Evolutionary conservation across 2,113 vertebrate species (phyloP).

Genomic region (Calonectris borealis): DNA sequence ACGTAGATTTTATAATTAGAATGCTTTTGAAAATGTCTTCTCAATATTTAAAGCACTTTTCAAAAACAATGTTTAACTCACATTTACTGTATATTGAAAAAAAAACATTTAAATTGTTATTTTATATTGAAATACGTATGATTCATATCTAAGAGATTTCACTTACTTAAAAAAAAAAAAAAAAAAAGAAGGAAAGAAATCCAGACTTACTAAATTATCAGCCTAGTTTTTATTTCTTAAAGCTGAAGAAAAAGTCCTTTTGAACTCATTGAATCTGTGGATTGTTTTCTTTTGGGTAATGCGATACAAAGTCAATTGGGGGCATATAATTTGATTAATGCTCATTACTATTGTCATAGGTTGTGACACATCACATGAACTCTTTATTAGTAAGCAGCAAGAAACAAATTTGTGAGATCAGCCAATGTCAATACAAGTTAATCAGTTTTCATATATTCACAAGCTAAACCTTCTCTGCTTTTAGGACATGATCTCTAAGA

Average conservation of each 20-base stretch:
- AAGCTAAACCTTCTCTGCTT: not conserved
- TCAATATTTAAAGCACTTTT: not conserved
- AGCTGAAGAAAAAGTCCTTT: not conserved
- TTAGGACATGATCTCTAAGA: not conserved
- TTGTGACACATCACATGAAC: conserved; percentile 26
- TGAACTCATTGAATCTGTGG: not conserved
- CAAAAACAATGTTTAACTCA: not conserved
- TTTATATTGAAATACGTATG: not conserved
- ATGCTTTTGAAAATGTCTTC: not conserved
- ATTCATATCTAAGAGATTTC: not conserved
- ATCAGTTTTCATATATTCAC: conserved; percentile 14
- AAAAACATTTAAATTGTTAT: not conserved
- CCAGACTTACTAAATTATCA: not conserved
- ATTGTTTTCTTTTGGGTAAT: not conserved
- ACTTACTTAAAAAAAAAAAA: not conserved
- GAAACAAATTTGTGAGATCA: not conserved
- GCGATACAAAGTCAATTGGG: conserved; percentile 5
- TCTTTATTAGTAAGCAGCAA: conserved; percentile 41
- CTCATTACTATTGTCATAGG: conserved; percentile 18
- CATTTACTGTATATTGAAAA: not conserved
- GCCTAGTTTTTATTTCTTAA: not conserved
- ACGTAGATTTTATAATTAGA: conserved; percentile 33
- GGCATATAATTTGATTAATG: conserved; percentile 13
- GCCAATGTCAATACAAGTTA: conserved; percentile 8
- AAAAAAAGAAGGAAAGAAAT: not conserved